A percentile compares a stretch with the other conserved stretches of the same genome.
Conservation (phyloP, 2,888 invertebrate genomes). For the Dasypogon diadema region DNA sequence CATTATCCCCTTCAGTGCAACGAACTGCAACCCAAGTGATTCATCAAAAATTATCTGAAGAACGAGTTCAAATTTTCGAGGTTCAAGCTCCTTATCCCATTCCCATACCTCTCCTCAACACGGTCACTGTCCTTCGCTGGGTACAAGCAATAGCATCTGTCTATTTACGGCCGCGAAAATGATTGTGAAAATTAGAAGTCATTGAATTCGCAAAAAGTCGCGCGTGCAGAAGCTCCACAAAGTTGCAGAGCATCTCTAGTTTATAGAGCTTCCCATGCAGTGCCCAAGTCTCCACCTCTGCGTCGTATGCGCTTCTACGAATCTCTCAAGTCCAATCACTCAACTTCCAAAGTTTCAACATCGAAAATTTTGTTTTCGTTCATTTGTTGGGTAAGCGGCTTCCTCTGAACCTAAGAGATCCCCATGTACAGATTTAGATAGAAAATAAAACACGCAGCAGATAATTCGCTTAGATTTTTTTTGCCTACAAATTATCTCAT, state of each 20-base stretch:
- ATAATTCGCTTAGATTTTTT: background rate
- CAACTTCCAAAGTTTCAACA: too few relatives aligned
- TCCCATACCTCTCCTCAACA: too few relatives aligned
- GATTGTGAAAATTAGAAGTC: background rate
- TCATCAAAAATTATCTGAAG: background rate
- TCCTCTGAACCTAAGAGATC: too few relatives aligned
- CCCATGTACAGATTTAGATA: background rate
- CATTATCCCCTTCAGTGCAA: background rate
- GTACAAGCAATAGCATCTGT: background rate
- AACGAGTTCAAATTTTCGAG: background rate
- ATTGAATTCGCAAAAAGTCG: background rate
- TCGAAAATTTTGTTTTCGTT: too few relatives aligned
- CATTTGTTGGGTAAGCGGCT: too few relatives aligned
- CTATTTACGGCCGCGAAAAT: background rate
- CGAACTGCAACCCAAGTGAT: background rate
- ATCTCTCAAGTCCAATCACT: too few relatives aligned
- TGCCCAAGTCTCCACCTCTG: background rate
- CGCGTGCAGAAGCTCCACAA: background rate
- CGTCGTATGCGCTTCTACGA: background rate
- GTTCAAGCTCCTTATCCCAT: too few relatives aligned
- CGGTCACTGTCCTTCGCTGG: too few relatives aligned
- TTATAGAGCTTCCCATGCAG: background rate
- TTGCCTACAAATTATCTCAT: background rate
- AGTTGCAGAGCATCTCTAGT: background rate
- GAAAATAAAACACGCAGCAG: background rate